phyloP scores from a whole-genome alignment of 2,888 invertebrate genomes.

The Hemistola chrysoprasaria region DNA sequence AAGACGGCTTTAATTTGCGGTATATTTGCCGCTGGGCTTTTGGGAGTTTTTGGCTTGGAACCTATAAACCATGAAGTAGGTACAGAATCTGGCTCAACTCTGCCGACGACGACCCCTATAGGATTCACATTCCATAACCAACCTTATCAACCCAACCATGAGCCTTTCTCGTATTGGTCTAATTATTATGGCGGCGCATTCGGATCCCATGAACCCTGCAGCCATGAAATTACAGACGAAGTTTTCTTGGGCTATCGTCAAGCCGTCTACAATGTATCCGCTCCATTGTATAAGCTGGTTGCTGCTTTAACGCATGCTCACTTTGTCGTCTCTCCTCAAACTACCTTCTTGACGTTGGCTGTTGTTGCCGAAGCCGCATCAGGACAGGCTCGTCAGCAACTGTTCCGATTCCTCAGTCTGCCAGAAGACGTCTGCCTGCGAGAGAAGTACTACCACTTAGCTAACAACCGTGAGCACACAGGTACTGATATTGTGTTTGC shows the following conservation, averaged over 20 bases:
- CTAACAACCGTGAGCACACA: conserved; percentile 9
- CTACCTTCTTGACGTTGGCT: conserved; percentile 40
- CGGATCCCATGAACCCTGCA: conserved; percentile 5
- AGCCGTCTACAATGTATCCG: conserved; percentile 1
- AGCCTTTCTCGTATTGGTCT: too few species aligned
- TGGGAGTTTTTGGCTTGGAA: too few species aligned
- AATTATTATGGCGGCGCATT: too few species aligned
- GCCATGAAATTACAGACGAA: conserved; percentile 5
- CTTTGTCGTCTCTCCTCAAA: conserved; percentile 36
- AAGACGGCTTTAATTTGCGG: too few species aligned
- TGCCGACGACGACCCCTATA: too few species aligned
- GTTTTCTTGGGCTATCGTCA: conserved; percentile 2
- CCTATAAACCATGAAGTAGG: too few species aligned
- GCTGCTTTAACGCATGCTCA: conserved; percentile 23
- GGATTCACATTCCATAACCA: too few species aligned
- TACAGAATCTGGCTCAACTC: too few species aligned
- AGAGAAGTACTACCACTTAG: conserved; percentile 29
- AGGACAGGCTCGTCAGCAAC: conserved; percentile 20
- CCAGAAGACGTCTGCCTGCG: conserved; percentile 31
- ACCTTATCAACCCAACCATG: too few species aligned
- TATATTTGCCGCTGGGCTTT: too few species aligned
- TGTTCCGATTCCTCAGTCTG: conserved; percentile 29
- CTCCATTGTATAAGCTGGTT: conserved; percentile 2
- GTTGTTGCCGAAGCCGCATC: conserved; percentile 35
- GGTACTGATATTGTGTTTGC: conserved; percentile 23